Percentiles rank a stretch among this genome's conserved stretches.
Conservation (phyloP, 2,113 vertebrate genomes). For the Gallinago jamesoni region DNA sequence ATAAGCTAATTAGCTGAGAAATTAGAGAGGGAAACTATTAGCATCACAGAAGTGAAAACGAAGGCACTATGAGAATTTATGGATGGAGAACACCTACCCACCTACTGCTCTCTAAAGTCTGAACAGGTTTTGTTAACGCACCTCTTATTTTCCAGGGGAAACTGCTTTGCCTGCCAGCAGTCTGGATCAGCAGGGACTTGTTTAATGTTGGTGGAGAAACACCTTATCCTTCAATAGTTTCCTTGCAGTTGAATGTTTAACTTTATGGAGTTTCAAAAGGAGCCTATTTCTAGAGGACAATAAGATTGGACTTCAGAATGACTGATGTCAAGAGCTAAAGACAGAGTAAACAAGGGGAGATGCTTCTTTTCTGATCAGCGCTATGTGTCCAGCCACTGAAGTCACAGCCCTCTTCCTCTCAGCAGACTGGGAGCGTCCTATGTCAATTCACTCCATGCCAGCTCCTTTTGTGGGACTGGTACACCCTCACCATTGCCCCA, state of each 20-base stretch:
- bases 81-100: neutral
- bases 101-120: neutral
- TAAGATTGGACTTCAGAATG: neutral
- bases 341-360: neutral
- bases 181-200: neutral
- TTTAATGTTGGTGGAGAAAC: neutral
- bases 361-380: neutral
- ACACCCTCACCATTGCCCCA: neutral
- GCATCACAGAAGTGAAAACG: neutral
- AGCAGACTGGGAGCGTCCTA: neutral
- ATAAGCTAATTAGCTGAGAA: conserved; percentile 86
- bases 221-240: neutral
- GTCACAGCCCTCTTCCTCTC: neutral
- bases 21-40: conserved; percentile 78
- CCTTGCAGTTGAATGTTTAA: neutral
- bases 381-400: neutral
- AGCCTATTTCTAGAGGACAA: neutral
- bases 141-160: neutral
- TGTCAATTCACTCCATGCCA: neutral
- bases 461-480: neutral
- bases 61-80: neutral
- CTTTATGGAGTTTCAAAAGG: neutral
- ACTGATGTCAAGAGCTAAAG: neutral
- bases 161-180: neutral
- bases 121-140: neutral